phyloP scores from a whole-genome alignment of 2,113 vertebrate genomes.

The Dicerorhinus sumatrensis region DNA sequence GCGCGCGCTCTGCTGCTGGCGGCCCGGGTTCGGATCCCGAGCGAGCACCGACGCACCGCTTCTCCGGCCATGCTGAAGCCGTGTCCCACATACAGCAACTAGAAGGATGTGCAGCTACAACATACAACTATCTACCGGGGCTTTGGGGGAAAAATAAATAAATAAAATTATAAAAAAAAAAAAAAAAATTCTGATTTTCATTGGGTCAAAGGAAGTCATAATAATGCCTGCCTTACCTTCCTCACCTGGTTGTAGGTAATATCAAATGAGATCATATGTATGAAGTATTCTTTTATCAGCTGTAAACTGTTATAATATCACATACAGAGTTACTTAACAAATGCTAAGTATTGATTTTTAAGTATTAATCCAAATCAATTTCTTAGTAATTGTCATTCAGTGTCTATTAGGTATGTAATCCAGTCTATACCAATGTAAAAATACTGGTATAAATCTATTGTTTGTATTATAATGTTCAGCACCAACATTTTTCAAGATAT shows the following conservation, averaged over 20 bases:
- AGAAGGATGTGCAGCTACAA: too few species aligned
- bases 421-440: not conserved
- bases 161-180: too few species aligned
- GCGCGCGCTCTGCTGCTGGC: too few species aligned
- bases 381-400: slow-evolving; percentile 38
- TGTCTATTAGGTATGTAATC: slow-evolving; percentile 35
- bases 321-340: not conserved
- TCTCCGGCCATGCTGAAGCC: too few species aligned
- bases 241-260: not conserved
- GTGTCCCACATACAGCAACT: too few species aligned
- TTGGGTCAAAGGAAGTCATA: not conserved
- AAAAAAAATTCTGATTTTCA: slow-evolving; percentile 3
- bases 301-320: not conserved
- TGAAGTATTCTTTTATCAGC: not conserved
- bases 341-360: slow-evolving; percentile 16
- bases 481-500: slow-evolving; percentile 50
- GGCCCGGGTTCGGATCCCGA: too few species aligned
- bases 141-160: too few species aligned
- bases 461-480: not conserved
- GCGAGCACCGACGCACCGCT: too few species aligned
- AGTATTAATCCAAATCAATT: slow-evolving; percentile 40
- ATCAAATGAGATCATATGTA: slow-evolving; percentile 4
- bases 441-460: not conserved
- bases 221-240: not conserved
- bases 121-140: too few species aligned